These are phyloP conservation scores for Podargus strigoides DNA, from an alignment of 2,797 vertebrate genomes.

Conservation along the genomic window DNA sequence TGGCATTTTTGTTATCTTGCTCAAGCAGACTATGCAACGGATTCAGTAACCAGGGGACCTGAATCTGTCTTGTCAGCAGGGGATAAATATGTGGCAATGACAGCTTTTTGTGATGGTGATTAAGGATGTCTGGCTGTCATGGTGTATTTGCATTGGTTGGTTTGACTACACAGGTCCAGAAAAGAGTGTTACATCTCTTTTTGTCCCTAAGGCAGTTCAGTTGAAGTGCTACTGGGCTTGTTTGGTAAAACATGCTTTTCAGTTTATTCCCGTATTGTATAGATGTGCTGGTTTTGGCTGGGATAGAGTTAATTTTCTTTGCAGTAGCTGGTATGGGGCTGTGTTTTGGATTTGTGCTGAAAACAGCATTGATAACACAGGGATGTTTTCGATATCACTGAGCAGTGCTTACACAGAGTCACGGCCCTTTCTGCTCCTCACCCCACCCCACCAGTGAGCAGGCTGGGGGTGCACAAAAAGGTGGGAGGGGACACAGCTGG, in stretches of 20 bases:
- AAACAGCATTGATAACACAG: too few species aligned
- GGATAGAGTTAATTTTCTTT: too few species aligned
- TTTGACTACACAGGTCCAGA: neutral
- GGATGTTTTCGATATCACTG: too few species aligned
- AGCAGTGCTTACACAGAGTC: too few species aligned
- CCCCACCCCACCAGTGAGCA: too few species aligned
- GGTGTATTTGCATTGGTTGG: neutral
- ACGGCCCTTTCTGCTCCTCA: too few species aligned
- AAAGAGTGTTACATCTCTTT: neutral
- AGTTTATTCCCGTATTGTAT: neutral
- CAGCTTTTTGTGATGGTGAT: slow-evolving; percentile 36
- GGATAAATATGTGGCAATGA: slow-evolving; percentile 15
- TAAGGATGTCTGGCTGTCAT: slow-evolving; percentile 49
- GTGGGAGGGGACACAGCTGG: too few species aligned
- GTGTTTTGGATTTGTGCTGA: too few species aligned
- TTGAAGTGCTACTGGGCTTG: neutral
- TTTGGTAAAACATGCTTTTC: neutral
- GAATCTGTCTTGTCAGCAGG: slow-evolving; percentile 3
- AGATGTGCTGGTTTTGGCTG: too few species aligned
- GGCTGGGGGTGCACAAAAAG: too few species aligned
- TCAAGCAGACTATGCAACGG: slow-evolving; percentile 17
- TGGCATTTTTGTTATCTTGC: slow-evolving; percentile 50
- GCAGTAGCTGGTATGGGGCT: too few species aligned
- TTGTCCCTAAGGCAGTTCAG: neutral
- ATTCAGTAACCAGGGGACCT: slow-evolving; percentile 2